Percentiles rank a stretch among this genome's conserved stretches.
These are phyloP conservation scores for Mirounga angustirostris DNA, from an alignment of 2,113 vertebrate genomes.

Conservation along the genomic window DNA sequence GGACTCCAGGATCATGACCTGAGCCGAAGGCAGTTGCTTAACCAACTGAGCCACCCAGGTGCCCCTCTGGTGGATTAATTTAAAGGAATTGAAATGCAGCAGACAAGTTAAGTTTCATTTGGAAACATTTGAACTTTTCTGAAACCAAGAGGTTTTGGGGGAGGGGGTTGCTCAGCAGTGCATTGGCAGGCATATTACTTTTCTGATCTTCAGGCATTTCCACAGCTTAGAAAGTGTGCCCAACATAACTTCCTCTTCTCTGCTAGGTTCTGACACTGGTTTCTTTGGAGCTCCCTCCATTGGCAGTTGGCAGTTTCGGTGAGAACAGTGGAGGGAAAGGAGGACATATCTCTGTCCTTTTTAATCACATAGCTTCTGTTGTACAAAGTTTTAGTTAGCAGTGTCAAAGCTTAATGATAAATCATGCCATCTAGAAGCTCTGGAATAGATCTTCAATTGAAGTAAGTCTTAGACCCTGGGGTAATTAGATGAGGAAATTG, in stretches of 20 bases:
- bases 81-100: not conserved
- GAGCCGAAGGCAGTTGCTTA: too few species aligned
- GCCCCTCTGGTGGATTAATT: not conserved
- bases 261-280: not conserved
- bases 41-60: too few species aligned
- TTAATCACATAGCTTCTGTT: not conserved
- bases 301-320: not conserved
- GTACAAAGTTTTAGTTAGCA: not conserved
- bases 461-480: not conserved
- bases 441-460: not conserved
- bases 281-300: not conserved
- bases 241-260: not conserved
- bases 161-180: not conserved
- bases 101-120: not conserved
- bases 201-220: not conserved
- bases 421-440: not conserved
- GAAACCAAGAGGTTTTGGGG: not conserved
- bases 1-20: too few species aligned
- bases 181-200: not conserved
- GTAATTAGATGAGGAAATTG: not conserved
- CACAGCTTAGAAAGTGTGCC: not conserved
- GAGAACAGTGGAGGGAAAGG: rapidly evolving
- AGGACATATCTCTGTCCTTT: not conserved
- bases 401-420: not conserved
- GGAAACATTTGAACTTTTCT: not conserved